Evolutionary conservation across 2,888 invertebrate species (phyloP).

Genomic region (Auanema freiburgensis): DNA sequence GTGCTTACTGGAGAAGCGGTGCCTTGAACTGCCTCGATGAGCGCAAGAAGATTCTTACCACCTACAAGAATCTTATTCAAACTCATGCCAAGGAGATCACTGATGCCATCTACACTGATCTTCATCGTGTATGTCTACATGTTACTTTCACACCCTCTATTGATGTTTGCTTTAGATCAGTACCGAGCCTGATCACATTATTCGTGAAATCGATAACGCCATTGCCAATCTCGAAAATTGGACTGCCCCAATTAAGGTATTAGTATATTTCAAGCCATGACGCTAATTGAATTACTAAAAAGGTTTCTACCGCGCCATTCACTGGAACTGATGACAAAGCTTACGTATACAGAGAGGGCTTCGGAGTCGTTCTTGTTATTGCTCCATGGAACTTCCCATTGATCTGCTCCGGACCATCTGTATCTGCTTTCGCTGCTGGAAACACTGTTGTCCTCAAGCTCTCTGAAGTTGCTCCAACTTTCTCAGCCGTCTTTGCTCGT

Average conservation of each 20-base stretch:
- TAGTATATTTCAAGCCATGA: background rate
- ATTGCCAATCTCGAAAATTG: background rate
- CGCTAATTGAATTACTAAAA: background rate
- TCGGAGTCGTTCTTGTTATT: slow-evolving; percentile 2
- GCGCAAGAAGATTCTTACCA: no score
- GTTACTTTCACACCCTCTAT: no score
- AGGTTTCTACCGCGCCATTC: background rate
- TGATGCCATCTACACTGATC: slow-evolving; percentile 2
- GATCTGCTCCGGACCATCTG: background rate
- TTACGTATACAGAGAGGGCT: background rate
- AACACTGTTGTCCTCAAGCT: slow-evolving; percentile 89
- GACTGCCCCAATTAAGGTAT: background rate
- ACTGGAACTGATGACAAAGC: background rate
- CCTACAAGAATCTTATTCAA: no score
- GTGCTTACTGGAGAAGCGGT: no score
- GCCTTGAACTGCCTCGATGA: no score
- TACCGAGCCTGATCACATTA: background rate
- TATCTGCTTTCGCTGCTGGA: slow-evolving; percentile 29
- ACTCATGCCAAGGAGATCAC: slow-evolving; percentile 2
- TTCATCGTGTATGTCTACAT: slow-evolving; percentile 1
- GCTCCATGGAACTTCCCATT: slow-evolving; percentile 5
- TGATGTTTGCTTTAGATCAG: no score
- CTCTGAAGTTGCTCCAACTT: slow-evolving; percentile 81
- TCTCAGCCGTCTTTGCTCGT: slow-evolving; percentile 76
- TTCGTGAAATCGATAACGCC: background rate